A percentile compares a stretch with the other conserved stretches of the same genome.
These are phyloP conservation scores for Pithys albifrons DNA, from an alignment of 2,113 vertebrate genomes.

Conservation along the genomic window DNA sequence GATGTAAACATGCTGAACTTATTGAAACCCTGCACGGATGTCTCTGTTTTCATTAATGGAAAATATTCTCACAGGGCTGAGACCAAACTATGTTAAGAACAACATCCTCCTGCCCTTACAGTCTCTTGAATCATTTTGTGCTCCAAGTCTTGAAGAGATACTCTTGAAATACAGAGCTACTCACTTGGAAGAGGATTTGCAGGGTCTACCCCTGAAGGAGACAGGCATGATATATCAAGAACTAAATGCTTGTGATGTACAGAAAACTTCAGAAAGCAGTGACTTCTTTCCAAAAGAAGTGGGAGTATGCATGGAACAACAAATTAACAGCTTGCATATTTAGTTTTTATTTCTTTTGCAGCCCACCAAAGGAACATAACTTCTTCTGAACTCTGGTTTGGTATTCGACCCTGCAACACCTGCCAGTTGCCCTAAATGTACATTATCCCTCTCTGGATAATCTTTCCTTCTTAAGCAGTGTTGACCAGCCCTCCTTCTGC, in stretches of 20 bases:
- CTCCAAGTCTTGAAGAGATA: not conserved
- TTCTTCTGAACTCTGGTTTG: not conserved
- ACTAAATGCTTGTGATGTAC: not conserved
- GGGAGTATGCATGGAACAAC: not conserved
- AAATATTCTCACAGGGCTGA: not conserved
- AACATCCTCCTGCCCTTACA: not conserved
- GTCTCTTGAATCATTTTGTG: not conserved
- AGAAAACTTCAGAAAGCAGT: not conserved
- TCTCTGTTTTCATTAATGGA: not conserved
- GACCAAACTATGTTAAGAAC: not conserved
- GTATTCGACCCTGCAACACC: fast-evolving
- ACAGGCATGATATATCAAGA: fast-evolving
- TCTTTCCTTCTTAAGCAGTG: not conserved
- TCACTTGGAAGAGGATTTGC: not conserved
- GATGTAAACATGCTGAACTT: not conserved
- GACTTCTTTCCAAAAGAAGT: not conserved
- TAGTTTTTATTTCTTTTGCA: not conserved
- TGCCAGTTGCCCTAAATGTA: not conserved
- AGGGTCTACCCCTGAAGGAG: not conserved
- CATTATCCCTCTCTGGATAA: not conserved
- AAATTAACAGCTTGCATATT: not conserved
- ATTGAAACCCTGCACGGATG: not conserved
- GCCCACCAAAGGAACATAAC: fast-evolving
- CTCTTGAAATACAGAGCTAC: not conserved
- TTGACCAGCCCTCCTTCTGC: not conserved